Conservation (phyloP, 2,113 vertebrate genomes). For the Gasterosteus aculeatus region DNA sequence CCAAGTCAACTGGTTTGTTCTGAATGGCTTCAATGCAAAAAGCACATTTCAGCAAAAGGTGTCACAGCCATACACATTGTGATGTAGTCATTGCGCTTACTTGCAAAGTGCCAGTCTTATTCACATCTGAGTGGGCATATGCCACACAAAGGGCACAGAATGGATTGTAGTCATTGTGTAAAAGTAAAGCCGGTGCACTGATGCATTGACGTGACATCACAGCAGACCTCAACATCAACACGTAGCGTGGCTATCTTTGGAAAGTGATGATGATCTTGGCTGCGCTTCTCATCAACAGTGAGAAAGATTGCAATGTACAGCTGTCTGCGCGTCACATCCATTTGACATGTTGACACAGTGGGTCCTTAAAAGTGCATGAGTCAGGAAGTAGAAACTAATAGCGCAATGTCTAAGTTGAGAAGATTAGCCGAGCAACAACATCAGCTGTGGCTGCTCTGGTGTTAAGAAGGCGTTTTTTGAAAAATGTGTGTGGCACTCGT, state of each 20-base stretch:
- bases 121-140: slow-evolving; percentile 73
- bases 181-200: slow-evolving; percentile 49
- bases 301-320: slow-evolving; percentile 77
- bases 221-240: slow-evolving; percentile 64
- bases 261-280: slow-evolving; percentile 76
- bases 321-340: slow-evolving; percentile 67
- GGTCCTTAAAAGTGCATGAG: slow-evolving; percentile 78
- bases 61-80: slow-evolving; percentile 65
- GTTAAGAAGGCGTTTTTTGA: slow-evolving; percentile 64
- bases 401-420: slow-evolving; percentile 72
- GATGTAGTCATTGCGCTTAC: slow-evolving; percentile 63
- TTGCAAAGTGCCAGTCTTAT: slow-evolving; percentile 76
- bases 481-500: slow-evolving; percentile 71
- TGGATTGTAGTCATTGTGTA: slow-evolving; percentile 41
- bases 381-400: slow-evolving; percentile 78
- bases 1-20: slow-evolving; percentile 40
- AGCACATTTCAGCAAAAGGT: slow-evolving; percentile 66
- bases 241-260: slow-evolving; percentile 59
- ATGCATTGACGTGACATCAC: slow-evolving; percentile 68
- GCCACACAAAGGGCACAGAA: slow-evolving; percentile 62
- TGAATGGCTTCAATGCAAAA: slow-evolving; percentile 47
- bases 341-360: slow-evolving; percentile 72
- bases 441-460: slow-evolving; percentile 63
- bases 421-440: slow-evolving; percentile 75
- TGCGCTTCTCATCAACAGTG: slow-evolving; percentile 73